These are phyloP conservation scores for Xyliphius kryptos DNA, from an alignment of 2,113 vertebrate genomes.

Conservation along the genomic window DNA sequence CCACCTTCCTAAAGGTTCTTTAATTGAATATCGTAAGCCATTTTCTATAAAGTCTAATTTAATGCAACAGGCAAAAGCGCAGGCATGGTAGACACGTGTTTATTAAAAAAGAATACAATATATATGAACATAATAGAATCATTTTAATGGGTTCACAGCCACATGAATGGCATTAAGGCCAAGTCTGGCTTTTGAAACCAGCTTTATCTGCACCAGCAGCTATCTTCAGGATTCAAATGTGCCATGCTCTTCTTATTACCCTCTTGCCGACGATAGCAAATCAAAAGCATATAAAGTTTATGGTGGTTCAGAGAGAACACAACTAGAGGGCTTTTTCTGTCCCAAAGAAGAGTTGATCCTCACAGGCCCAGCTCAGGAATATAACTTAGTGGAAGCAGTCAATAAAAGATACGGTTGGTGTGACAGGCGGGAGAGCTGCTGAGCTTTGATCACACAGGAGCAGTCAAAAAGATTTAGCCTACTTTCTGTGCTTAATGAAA, in stretches of 20 bases:
- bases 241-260: conserved; percentile 17
- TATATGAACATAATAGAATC: too few species aligned
- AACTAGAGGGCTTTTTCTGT: conserved; percentile 5
- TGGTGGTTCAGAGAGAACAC: conserved; percentile 9
- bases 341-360: conserved; percentile 12
- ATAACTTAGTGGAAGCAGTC: conserved; percentile 5
- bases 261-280: conserved; percentile 10
- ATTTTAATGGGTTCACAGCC: too few species aligned
- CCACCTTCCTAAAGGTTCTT: conserved; percentile 48
- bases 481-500: conserved; percentile 35
- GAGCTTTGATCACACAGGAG: conserved; percentile 39
- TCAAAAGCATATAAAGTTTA: conserved; percentile 17
- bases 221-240: conserved; percentile 16
- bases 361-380: conserved; percentile 8
- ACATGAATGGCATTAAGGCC: conserved; percentile 25
- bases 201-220: conserved; percentile 12
- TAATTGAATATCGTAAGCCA: conserved; percentile 44
- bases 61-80: too few species aligned
- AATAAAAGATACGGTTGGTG: conserved; percentile 28
- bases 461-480: conserved; percentile 27
- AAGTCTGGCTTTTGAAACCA: conserved; percentile 21
- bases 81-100: too few species aligned
- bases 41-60: too few species aligned
- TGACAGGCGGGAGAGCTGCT: conserved; percentile 15
- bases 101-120: too few species aligned